These are phyloP conservation scores for Distichodus sexfasciatus DNA, from an alignment of 2,797 vertebrate genomes.

Conservation along the genomic window DNA sequence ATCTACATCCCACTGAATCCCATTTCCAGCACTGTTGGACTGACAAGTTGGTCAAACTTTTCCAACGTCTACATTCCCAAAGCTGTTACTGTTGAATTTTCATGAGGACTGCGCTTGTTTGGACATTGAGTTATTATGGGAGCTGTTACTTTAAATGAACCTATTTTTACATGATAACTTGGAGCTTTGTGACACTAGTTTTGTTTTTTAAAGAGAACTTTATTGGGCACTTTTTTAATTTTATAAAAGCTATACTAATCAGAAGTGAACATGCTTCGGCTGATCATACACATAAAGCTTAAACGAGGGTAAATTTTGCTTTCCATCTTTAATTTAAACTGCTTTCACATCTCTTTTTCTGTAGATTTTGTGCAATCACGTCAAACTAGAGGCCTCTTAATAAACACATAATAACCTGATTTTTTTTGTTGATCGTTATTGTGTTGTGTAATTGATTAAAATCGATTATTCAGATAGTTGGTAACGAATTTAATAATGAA, in stretches of 20 bases:
- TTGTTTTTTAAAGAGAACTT: background rate
- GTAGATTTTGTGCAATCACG: conserved; percentile 8
- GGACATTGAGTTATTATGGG: background rate
- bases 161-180: background rate
- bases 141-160: conserved; percentile 17
- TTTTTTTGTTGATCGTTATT: background rate
- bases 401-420: conserved; percentile 15
- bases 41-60: too few relatives aligned
- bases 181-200: conserved; percentile 27
- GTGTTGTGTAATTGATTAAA: background rate
- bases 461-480: too few relatives aligned
- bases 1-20: background rate
- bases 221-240: conserved; percentile 47
- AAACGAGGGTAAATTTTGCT: background rate
- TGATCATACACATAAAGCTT: background rate
- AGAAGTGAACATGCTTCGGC: background rate
- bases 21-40: background rate
- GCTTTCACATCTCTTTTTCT: background rate
- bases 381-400: background rate
- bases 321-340: conserved; percentile 2
- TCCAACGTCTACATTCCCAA: background rate
- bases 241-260: conserved; percentile 4
- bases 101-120: background rate
- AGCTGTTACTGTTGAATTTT: background rate
- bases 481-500: too few relatives aligned